These are phyloP conservation scores for Alaudala cheleensis DNA, from an alignment of 2,113 vertebrate genomes.

Conservation along the genomic window DNA sequence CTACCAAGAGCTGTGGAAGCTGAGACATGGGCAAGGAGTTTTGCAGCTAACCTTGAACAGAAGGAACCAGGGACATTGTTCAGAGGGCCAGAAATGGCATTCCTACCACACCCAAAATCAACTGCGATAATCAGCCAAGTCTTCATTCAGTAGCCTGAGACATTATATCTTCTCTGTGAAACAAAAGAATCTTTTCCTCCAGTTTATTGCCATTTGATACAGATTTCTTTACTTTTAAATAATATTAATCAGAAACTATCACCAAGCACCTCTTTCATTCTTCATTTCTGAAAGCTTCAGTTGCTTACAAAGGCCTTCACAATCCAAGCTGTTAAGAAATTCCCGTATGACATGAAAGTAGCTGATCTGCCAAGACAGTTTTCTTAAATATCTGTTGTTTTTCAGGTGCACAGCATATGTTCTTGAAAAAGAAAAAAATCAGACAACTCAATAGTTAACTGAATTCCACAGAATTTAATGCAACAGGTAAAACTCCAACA, in stretches of 20 bases:
- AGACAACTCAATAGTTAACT: neutral
- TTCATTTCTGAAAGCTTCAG: neutral
- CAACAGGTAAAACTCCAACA: neutral
- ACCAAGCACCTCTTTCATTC: neutral
- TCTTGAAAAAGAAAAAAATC: neutral
- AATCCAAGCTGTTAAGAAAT: neutral
- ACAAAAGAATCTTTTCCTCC: neutral
- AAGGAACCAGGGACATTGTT: neutral
- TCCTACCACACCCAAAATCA: neutral
- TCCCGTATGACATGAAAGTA: neutral
- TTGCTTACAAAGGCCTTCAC: neutral
- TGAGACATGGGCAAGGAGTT: neutral
- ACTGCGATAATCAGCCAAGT: neutral
- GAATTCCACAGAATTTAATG: neutral
- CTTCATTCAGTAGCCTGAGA: neutral
- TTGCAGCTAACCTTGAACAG: neutral
- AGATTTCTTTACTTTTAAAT: neutral
- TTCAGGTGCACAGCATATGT: neutral
- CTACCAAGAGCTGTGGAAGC: neutral
- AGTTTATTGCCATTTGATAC: neutral
- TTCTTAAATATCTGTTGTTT: neutral
- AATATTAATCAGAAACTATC: neutral
- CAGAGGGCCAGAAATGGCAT: neutral
- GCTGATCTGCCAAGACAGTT: neutral
- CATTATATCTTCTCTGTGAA: neutral